These are phyloP conservation scores for Lapara coniferarum DNA, from an alignment of 2,888 invertebrate genomes.

Conservation along the genomic window DNA sequence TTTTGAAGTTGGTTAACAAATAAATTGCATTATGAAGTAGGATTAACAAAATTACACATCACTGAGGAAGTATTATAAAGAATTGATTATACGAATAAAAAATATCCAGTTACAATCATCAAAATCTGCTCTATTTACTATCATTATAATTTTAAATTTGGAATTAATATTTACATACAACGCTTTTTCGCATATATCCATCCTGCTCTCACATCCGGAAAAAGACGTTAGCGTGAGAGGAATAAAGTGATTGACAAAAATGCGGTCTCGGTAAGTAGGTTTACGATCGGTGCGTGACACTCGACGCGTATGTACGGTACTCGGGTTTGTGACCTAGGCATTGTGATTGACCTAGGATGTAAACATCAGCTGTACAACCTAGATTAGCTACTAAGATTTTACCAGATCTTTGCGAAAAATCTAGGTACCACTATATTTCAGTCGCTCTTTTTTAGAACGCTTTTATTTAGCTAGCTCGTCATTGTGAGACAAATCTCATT, in stretches of 20 bases:
- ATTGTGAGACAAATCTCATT: background rate
- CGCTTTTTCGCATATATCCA: background rate
- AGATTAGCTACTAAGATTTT: background rate
- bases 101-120: constrained; percentile 9
- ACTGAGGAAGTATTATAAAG: background rate
- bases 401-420: background rate
- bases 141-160: constrained; percentile 13
- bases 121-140: constrained; percentile 1
- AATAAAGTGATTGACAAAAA: constrained; percentile 39
- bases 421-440: background rate
- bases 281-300: constrained; percentile 31
- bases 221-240: constrained; percentile 14
- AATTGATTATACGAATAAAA: background rate
- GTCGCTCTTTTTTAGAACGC: background rate
- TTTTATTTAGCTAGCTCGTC: no score
- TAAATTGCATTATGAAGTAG: no score
- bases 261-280: constrained; percentile 35
- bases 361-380: constrained; percentile 14
- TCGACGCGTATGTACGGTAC: constrained; percentile 1
- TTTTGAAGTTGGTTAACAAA: no score
- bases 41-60: background rate
- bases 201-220: constrained; percentile 3
- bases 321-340: constrained; percentile 17
- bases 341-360: constrained; percentile 14
- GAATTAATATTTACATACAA: constrained; percentile 3